phyloP scores from a whole-genome alignment of 2,113 vertebrate species.

The Otis tarda region DNA sequence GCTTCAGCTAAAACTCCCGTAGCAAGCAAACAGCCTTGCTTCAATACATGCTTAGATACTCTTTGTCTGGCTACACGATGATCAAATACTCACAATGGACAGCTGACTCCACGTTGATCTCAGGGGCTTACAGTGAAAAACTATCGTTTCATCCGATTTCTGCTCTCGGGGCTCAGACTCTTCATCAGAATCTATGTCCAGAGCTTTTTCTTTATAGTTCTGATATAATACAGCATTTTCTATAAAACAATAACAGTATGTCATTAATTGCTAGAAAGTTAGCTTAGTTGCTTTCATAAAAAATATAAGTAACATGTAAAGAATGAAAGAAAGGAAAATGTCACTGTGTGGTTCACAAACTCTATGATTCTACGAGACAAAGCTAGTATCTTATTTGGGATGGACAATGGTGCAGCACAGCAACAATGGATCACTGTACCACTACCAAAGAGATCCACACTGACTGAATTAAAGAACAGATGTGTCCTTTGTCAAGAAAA shows the following conservation, averaged over 20 bases:
- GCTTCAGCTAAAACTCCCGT: background rate
- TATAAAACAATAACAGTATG: constrained; percentile 51
- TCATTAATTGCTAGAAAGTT: background rate
- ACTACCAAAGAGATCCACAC: constrained; percentile 9
- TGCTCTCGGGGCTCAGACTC: constrained; percentile 82
- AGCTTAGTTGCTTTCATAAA: background rate
- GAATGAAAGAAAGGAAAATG: background rate
- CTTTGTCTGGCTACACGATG: background rate
- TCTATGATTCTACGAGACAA: background rate
- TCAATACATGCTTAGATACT: background rate
- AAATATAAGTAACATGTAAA: background rate
- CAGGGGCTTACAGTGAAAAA: constrained; percentile 87
- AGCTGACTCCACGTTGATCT: constrained; percentile 94
- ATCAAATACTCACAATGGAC: constrained; percentile 81
- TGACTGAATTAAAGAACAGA: constrained; percentile 52
- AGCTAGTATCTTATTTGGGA: constrained; percentile 9
- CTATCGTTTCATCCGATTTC: constrained; percentile 79
- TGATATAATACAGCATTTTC: constrained; percentile 94
- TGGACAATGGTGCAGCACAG: constrained; percentile 52
- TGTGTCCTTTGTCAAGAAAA: constrained; percentile 53
- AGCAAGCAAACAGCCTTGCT: background rate
- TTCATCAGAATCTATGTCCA: constrained; percentile 94
- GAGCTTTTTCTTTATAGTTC: constrained; percentile 96
- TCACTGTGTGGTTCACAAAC: background rate
- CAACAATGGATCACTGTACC: constrained; percentile 57